A percentile compares a stretch with the other conserved stretches of the same genome.
phyloP scores from a whole-genome alignment of 2,888 invertebrate species.

The Callyntrura sp. region DNA sequence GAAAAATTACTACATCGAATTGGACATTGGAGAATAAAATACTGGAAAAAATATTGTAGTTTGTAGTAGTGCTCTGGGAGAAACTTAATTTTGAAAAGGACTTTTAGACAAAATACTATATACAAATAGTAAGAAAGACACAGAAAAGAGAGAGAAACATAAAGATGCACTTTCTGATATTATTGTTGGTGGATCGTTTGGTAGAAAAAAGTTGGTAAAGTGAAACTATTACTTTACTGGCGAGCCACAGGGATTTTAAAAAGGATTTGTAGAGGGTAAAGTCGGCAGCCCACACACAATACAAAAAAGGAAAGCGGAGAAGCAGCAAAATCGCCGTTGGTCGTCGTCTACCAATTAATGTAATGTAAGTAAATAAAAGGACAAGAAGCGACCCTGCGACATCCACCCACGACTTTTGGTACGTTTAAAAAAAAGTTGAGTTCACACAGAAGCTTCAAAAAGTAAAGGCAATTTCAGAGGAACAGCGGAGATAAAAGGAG shows the following conservation, averaged over 20 bases:
- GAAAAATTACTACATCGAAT: slow-evolving; percentile 7
- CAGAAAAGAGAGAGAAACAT: not conserved
- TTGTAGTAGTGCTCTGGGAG: not conserved
- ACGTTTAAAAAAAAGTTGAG: not conserved
- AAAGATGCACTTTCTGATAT: slow-evolving; percentile 49
- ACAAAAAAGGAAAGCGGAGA: slow-evolving; percentile 22
- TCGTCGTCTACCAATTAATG: slow-evolving; percentile 48
- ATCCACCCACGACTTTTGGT: slow-evolving; percentile 44
- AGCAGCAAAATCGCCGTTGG: slow-evolving; percentile 41
- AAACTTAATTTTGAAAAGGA: not conserved
- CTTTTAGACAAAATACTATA: too few relatives aligned
- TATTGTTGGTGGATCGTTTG: slow-evolving; percentile 44
- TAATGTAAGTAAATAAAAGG: slow-evolving; percentile 64
- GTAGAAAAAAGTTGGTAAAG: slow-evolving; percentile 32
- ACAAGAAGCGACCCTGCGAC: slow-evolving; percentile 49
- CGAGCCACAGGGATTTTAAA: slow-evolving; percentile 58
- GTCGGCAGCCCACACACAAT: slow-evolving; percentile 34
- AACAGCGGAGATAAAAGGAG: not conserved
- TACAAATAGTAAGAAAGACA: not conserved
- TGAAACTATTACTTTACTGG: slow-evolving; percentile 36
- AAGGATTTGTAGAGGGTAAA: slow-evolving; percentile 56
- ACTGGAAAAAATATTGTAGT: slow-evolving; percentile 8
- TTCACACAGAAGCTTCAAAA: not conserved
- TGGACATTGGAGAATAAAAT: slow-evolving; percentile 5
- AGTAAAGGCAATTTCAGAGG: not conserved